Conservation (phyloP, 2,797 vertebrate species). For the Tapirus indicus region DNA sequence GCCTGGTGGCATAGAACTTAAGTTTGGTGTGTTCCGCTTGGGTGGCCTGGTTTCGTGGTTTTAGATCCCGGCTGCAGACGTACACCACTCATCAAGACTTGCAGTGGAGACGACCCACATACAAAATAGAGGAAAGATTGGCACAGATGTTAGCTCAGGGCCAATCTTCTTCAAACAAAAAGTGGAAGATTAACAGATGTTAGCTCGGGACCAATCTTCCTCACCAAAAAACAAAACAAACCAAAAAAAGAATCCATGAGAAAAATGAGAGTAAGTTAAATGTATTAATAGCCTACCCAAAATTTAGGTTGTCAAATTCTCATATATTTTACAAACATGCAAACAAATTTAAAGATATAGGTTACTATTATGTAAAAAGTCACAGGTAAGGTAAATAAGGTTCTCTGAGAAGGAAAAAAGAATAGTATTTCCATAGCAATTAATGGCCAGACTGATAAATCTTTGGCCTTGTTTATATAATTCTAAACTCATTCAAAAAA, state of each 20-base stretch:
- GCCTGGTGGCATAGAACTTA: too few relatives aligned
- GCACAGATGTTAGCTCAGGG: too few relatives aligned
- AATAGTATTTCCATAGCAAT: background rate
- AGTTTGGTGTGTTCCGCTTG: too few relatives aligned
- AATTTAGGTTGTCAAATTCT: conserved; percentile 1
- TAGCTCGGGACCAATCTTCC: too few relatives aligned
- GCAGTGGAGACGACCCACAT: too few relatives aligned
- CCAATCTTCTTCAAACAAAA: too few relatives aligned
- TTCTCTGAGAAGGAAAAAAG: background rate
- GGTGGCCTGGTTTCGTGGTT: too few relatives aligned
- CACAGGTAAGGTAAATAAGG: background rate
- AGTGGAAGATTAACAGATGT: too few relatives aligned
- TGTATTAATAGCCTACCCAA: background rate
- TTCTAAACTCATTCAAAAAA: conserved; percentile 6
- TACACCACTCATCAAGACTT: too few relatives aligned
- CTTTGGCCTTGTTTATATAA: background rate
- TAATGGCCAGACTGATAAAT: background rate
- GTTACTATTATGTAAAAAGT: background rate
- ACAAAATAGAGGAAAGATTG: too few relatives aligned
- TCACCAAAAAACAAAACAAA: too few relatives aligned
- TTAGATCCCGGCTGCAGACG: too few relatives aligned
- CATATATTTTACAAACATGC: background rate
- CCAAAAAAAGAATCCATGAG: background rate
- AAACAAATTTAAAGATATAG: background rate
- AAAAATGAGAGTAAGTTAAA: background rate